Conservation (phyloP, 2,888 invertebrate species). For the Epiblema foenella region DNA sequence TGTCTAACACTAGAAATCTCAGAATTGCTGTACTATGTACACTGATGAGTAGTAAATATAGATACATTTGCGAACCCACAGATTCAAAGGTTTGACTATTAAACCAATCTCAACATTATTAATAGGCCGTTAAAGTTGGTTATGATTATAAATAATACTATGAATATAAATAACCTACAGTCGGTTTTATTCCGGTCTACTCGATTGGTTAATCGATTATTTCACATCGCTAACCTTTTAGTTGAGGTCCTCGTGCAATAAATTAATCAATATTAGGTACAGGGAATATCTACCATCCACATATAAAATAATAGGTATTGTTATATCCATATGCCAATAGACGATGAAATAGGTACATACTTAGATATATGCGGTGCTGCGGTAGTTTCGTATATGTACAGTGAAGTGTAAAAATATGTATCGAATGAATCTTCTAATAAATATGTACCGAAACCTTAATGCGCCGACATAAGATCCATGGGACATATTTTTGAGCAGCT, state of each 20-base stretch:
- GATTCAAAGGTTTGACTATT: neutral
- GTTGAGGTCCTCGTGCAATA: neutral
- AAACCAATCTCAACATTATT: neutral
- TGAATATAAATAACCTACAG: too few species aligned
- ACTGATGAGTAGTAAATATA: neutral
- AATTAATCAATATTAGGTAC: neutral
- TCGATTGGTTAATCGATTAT: conserved; percentile 16
- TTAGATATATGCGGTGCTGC: too few species aligned
- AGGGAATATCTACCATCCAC: too few species aligned
- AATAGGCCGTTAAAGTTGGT: neutral
- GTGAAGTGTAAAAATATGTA: too few species aligned
- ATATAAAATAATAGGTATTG: too few species aligned
- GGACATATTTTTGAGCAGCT: too few species aligned
- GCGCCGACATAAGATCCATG: too few species aligned
- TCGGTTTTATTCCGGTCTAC: neutral
- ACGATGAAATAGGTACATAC: too few species aligned
- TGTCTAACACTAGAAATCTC: conserved; percentile 8
- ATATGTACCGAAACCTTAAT: too few species aligned
- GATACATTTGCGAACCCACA: neutral
- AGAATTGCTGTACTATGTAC: conserved; percentile 6
- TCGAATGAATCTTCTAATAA: too few species aligned
- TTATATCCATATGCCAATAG: too few species aligned
- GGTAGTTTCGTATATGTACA: too few species aligned
- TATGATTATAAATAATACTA: neutral
- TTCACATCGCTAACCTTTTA: conserved; percentile 1